A percentile compares a stretch with the other conserved stretches of the same genome.
These are phyloP conservation scores for Odontesthes bonariensis DNA, from an alignment of 2,113 vertebrate genomes.

Conservation along the genomic window DNA sequence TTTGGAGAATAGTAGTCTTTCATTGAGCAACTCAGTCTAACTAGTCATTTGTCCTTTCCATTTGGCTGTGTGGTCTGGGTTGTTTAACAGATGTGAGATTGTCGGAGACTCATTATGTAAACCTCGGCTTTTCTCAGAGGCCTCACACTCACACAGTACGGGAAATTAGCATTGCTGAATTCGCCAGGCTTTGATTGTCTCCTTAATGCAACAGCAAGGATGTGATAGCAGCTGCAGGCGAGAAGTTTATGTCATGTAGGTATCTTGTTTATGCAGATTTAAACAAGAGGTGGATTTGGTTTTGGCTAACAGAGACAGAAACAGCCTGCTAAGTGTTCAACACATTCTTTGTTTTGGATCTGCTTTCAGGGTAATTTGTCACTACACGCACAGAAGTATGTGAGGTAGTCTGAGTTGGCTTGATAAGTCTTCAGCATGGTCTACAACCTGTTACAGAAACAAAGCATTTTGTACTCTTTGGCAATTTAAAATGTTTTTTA, in stretches of 20 bases:
- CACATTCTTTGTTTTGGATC: constrained; percentile 59
- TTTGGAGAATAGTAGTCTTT: constrained; percentile 63
- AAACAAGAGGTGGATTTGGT: neutral
- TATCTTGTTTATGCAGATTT: constrained; percentile 58
- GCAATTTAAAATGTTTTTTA: neutral
- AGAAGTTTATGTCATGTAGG: constrained; percentile 36
- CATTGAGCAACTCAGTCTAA: constrained; percentile 45
- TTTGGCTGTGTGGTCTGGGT: constrained; percentile 61
- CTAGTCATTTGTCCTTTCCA: constrained; percentile 61
- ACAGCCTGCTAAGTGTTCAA: constrained; percentile 19
- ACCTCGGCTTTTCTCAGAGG: constrained; percentile 44
- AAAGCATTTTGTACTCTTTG: neutral
- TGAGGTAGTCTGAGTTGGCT: constrained; percentile 13
- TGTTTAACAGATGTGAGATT: constrained; percentile 66
- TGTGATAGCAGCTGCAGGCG: constrained; percentile 44
- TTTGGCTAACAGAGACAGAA: constrained; percentile 31
- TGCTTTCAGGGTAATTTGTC: constrained; percentile 67
- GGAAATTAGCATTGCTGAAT: constrained; percentile 26
- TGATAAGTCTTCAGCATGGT: constrained; percentile 41
- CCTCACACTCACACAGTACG: constrained; percentile 44
- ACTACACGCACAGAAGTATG: constrained; percentile 70
- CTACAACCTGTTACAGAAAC: neutral
- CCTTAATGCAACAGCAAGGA: constrained; percentile 54
- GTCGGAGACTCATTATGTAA: constrained; percentile 53
- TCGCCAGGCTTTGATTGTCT: constrained; percentile 56